These are phyloP conservation scores for Papilio polyxenes DNA, from an alignment of 1,140 invertebrate species.

Conservation along the genomic window DNA sequence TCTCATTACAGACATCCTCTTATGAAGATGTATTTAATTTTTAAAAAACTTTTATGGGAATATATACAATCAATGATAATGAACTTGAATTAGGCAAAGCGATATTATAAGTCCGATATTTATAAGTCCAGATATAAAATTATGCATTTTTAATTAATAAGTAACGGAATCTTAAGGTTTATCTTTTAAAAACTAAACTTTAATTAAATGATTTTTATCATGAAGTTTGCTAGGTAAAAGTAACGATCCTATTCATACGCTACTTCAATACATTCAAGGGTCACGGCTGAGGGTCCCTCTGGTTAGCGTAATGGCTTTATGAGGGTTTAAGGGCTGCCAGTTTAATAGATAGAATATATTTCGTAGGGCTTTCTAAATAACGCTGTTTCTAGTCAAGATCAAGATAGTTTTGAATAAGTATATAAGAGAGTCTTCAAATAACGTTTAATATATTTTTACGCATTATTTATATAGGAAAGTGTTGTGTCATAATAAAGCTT, in stretches of 20 bases:
- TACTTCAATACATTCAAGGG: conserved; percentile 21
- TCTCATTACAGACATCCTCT: neutral
- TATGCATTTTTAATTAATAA: neutral
- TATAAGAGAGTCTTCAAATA: neutral
- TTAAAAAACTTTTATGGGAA: neutral
- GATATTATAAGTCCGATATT: too few species aligned
- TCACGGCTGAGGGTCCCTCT: conserved; percentile 3
- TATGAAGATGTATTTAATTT: conserved; percentile 3
- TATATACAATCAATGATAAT: neutral
- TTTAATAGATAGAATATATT: conserved; percentile 24
- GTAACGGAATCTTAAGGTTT: neutral
- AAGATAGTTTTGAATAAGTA: conserved; percentile 8
- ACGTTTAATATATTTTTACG: neutral
- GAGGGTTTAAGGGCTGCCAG: conserved; percentile 13
- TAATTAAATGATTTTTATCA: conserved; percentile 14
- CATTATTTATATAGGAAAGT: neutral
- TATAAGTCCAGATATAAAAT: too few species aligned
- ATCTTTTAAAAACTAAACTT: neutral
- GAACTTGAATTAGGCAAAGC: neutral
- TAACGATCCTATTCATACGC: conserved; percentile 16
- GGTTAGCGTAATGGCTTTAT: conserved; percentile 19
- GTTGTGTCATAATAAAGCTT: conserved; percentile 17
- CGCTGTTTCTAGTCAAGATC: neutral
- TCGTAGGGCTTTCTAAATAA: conserved; percentile 12
- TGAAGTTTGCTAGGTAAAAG: conserved; percentile 4